Evolutionary conservation across 1,140 invertebrate genomes (phyloP).

Genomic region (Rhizoglyphus robini): DNA sequence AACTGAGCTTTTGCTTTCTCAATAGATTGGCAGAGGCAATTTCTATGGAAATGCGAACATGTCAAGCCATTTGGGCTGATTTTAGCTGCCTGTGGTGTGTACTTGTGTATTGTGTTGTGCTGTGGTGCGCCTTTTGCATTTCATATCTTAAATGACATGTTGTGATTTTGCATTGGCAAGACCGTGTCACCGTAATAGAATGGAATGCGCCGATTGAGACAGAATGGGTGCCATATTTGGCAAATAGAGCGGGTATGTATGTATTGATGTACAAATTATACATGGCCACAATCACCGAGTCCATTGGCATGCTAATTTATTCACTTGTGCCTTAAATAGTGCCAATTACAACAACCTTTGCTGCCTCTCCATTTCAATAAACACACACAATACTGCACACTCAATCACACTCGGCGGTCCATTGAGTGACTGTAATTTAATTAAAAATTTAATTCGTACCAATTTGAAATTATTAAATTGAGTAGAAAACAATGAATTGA

Average conservation of each 20-base stretch:
- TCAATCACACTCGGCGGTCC: too few species aligned
- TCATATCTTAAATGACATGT: constrained; percentile 11
- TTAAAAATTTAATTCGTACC: too few species aligned
- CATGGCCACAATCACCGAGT: not conserved
- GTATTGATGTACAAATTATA: constrained; percentile 7
- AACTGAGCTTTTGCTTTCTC: too few species aligned
- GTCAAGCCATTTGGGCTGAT: constrained; percentile 1
- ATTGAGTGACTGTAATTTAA: too few species aligned
- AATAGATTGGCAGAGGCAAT: not conserved
- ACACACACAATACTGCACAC: too few species aligned
- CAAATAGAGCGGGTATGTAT: not conserved
- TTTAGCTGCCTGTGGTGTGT: not conserved
- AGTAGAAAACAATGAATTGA: too few species aligned
- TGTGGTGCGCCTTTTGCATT: constrained; percentile 6
- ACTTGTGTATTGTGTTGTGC: not conserved
- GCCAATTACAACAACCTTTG: not conserved
- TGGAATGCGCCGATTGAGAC: too few species aligned
- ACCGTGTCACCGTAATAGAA: not conserved
- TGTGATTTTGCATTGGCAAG: not conserved
- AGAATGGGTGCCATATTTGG: constrained; percentile 1
- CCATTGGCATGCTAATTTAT: constrained; percentile 16
- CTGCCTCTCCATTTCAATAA: not conserved
- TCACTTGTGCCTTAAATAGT: not conserved
- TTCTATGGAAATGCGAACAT: constrained; percentile 14
- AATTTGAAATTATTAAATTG: too few species aligned